Base-by-base conservation (phyloP, 1,140 invertebrate genomes). In the Euwallacea fornicatus region DNA sequence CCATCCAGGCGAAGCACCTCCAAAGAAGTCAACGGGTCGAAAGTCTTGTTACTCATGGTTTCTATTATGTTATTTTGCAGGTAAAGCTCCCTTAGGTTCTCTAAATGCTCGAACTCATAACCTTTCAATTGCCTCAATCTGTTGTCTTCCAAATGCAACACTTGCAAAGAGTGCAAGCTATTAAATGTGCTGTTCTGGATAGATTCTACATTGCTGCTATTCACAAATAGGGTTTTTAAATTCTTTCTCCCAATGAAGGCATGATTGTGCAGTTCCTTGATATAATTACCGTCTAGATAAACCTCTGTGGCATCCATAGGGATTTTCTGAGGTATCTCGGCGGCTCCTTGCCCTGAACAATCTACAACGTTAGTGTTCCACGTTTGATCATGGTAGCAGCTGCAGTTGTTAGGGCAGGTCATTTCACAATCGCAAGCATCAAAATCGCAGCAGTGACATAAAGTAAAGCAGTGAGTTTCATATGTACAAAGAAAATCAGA, bases 391-490 rank as follows among this genome's bases (percentile, higher is more conserved):
- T 95, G 91, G 81, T 95, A 96, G 79, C 94, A 97, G 69, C 91
- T 91, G 83, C 94, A 97, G 78, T 95, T 94, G 72, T 88, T 87
- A 2, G 95, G 95, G 78, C 94, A 97, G 4, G 91, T 95, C 93
- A 96, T 96, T 83, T 96, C 93, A 82, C 95, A 97, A 82, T 97
- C 95, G 82, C 95, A 97, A 58, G 93, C 94, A 80, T 96, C 94
- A 80, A 95, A 96, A 76, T 97, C 94, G 79, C 95, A 97, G 82
- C 95, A 97, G 76, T 95, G 93, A 79, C 95, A 97, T 56, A 96
- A 83, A 13, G 94, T 91, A 82, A 96, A 96, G 83, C 95, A 97
- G 82, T 97, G 95, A 44, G 92, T 93, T 76, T 93, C 90, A 83
- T 97, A 97, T 64, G 88, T 89, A 81, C 95, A 97, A 73, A 97